phyloP scores from a whole-genome alignment of 2,888 invertebrate species.

The Apodemia mormo region DNA sequence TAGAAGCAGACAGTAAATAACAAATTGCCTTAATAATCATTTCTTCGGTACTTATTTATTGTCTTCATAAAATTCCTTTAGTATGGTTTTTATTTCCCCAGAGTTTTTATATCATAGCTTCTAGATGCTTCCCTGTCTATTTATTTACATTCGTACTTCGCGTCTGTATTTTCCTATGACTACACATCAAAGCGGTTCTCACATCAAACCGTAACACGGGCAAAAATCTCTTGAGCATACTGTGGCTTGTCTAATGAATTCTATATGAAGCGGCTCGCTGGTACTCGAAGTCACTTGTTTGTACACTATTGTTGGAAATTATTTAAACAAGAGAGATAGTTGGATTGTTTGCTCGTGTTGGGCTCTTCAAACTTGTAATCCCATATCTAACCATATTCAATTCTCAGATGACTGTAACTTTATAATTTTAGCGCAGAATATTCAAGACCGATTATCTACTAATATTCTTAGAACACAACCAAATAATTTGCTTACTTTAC shows the following conservation, averaged over 20 bases:
- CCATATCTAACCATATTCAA: neutral
- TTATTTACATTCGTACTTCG: too few species aligned
- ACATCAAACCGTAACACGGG: neutral
- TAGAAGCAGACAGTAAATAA: too few species aligned
- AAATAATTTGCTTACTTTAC: too few species aligned
- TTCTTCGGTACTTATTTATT: too few species aligned
- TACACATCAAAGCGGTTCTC: neutral
- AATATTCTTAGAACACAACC: too few species aligned
- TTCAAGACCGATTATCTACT: too few species aligned
- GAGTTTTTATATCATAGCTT: too few species aligned
- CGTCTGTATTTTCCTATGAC: neutral
- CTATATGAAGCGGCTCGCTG: slow-evolving; percentile 27
- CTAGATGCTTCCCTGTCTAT: too few species aligned
- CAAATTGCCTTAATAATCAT: too few species aligned
- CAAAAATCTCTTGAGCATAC: slow-evolving; percentile 23
- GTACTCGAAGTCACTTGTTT: neutral
- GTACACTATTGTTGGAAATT: neutral
- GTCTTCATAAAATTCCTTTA: too few species aligned
- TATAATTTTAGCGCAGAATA: too few species aligned
- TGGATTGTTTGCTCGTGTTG: neutral
- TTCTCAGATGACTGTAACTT: neutral
- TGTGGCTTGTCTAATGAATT: slow-evolving; percentile 30
- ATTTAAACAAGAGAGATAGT: neutral
- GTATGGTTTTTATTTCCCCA: too few species aligned
- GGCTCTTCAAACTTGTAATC: neutral